Percentiles rank a stretch among this genome's conserved stretches.
Conservation (phyloP, 2,113 vertebrate species). For the Halcyon senegalensis region DNA sequence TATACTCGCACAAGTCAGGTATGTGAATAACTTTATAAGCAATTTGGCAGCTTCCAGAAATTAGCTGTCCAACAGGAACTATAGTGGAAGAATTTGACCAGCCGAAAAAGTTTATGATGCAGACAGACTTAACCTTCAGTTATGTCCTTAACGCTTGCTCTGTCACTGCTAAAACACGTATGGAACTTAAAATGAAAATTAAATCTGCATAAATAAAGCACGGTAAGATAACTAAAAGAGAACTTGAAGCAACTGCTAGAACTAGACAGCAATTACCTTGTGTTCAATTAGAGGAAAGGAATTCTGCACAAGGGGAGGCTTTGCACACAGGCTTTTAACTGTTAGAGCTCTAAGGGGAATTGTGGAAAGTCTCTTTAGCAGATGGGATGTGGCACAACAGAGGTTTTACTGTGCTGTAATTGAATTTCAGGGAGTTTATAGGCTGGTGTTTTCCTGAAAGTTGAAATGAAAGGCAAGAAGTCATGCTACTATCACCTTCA, state of each 20-base stretch:
- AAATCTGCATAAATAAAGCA: neutral
- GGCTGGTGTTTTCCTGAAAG: neutral
- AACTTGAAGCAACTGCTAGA: neutral
- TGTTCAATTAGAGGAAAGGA: neutral
- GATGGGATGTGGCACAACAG: neutral
- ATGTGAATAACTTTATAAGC: neutral
- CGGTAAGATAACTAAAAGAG: neutral
- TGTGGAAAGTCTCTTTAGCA: neutral
- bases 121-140: neutral
- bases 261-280: neutral
- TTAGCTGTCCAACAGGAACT: neutral
- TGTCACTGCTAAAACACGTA: neutral
- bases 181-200: neutral
- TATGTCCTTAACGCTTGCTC: neutral
- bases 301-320: neutral
- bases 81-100: neutral
- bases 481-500: neutral
- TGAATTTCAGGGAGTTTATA: neutral
- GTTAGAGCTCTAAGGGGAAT: neutral
- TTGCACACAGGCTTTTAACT: neutral
- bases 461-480: neutral
- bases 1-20: neutral
- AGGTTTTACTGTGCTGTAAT: neutral
- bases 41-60: neutral
- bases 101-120: neutral